phyloP scores from a whole-genome alignment of 2,113 vertebrate species.

The Xenotilapia longispinis region DNA sequence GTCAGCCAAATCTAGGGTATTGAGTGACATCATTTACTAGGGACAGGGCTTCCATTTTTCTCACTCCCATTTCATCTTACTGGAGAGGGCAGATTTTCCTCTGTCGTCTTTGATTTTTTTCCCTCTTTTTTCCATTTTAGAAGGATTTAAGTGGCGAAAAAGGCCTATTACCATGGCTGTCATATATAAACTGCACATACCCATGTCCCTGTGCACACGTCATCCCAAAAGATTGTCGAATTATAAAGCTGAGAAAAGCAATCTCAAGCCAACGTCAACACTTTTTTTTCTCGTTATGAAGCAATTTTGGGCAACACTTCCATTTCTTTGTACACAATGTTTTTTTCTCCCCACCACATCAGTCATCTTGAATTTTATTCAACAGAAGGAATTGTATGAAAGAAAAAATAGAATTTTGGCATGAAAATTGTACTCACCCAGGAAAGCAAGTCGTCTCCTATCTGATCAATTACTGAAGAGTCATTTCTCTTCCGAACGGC shows the following conservation, averaged over 20 bases:
- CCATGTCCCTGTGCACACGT: neutral
- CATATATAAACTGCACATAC: neutral
- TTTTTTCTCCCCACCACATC: conserved; percentile 1
- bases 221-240: neutral
- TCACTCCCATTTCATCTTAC: neutral
- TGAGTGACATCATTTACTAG: conserved; percentile 20
- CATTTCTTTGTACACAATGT: conserved; percentile 6
- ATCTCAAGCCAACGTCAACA: neutral
- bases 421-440: conserved; percentile 81
- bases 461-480: conserved; percentile 88
- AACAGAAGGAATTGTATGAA: conserved; percentile 24
- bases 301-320: conserved; percentile 13
- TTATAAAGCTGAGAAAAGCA: neutral
- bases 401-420: conserved; percentile 32
- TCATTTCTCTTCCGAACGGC: conserved; percentile 88
- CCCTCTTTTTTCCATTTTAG: neutral
- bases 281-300: neutral
- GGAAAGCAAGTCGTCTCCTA: conserved; percentile 90
- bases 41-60: neutral
- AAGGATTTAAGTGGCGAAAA: neutral
- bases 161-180: neutral
- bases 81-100: neutral
- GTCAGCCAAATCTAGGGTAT: conserved; percentile 33
- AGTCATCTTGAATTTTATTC: conserved; percentile 37
- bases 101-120: neutral